Conservation (phyloP, 1,140 invertebrate genomes). For the Ostrea denselamellosa region DNA sequence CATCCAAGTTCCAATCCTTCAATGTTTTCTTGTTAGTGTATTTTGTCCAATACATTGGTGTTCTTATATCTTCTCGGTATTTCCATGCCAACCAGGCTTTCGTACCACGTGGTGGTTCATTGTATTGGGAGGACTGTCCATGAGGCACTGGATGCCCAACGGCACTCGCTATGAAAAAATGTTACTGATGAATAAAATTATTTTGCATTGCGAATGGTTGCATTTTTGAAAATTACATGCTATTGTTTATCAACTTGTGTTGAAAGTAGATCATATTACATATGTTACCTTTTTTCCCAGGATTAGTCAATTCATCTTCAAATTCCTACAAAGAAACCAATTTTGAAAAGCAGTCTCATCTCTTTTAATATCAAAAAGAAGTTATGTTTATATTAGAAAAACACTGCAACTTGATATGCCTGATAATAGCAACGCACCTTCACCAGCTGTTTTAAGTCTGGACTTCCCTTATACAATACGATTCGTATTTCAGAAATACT, state of each 20-base stretch:
- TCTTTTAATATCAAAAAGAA: neutral
- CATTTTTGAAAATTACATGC: neutral
- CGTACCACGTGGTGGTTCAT: slow-evolving; percentile 33
- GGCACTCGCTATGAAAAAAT: neutral
- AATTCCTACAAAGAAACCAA: neutral
- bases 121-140: neutral
- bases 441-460: slow-evolving; percentile 37
- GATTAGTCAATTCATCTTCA: slow-evolving; percentile 5
- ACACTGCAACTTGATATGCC: neutral
- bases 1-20: slow-evolving; percentile 46
- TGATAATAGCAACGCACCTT: slow-evolving; percentile 20
- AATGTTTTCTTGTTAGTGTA: slow-evolving; percentile 38
- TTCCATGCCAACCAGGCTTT: slow-evolving; percentile 40
- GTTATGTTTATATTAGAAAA: neutral
- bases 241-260: neutral
- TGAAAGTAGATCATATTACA: no score
- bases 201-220: neutral
- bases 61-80: slow-evolving; percentile 21
- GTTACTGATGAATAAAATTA: neutral
- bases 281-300: slow-evolving; percentile 9
- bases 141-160: neutral
- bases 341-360: neutral
- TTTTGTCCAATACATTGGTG: slow-evolving; percentile 52
- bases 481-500: slow-evolving; percentile 45
- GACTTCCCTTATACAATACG: slow-evolving; percentile 42